phyloP scores from a whole-genome alignment of 2,113 vertebrate species.

The Thamnaconus septentrionalis region DNA sequence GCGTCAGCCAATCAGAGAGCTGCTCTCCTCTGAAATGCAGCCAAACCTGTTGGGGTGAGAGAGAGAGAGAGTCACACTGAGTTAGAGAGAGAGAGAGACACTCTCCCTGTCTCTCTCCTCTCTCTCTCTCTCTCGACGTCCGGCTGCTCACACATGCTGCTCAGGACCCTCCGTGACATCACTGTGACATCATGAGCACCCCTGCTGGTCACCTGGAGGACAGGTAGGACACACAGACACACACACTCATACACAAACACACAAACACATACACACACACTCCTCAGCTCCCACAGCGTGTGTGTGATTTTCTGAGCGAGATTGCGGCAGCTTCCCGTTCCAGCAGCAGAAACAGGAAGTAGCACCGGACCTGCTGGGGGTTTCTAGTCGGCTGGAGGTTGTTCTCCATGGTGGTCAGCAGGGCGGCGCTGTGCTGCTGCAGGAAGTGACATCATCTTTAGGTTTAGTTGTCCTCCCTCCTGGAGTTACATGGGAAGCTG shows the following conservation, averaged over 20 bases:
- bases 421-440: background rate
- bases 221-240: conserved; percentile 21
- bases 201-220: conserved; percentile 22
- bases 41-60: conserved; percentile 57
- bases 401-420: background rate
- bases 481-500: background rate
- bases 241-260: too few species aligned
- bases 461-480: background rate
- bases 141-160: conserved; percentile 32
- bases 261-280: background rate
- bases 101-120: background rate
- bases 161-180: conserved; percentile 49
- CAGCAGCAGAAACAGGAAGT: conserved; percentile 30
- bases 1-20: conserved; percentile 44
- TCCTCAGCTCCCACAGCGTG: background rate
- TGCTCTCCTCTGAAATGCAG: conserved; percentile 57
- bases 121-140: background rate
- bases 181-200: conserved; percentile 62
- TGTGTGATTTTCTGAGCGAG: background rate
- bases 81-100: conserved; percentile 10
- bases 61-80: conserved; percentile 21
- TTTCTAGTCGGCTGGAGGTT: too few species aligned
- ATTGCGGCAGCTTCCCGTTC: conserved; percentile 27
- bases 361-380: background rate
- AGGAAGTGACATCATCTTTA: conserved; percentile 7